Base-by-base conservation (phyloP, 2,888 invertebrate genomes). In the Drosophila mulleri region DNA sequence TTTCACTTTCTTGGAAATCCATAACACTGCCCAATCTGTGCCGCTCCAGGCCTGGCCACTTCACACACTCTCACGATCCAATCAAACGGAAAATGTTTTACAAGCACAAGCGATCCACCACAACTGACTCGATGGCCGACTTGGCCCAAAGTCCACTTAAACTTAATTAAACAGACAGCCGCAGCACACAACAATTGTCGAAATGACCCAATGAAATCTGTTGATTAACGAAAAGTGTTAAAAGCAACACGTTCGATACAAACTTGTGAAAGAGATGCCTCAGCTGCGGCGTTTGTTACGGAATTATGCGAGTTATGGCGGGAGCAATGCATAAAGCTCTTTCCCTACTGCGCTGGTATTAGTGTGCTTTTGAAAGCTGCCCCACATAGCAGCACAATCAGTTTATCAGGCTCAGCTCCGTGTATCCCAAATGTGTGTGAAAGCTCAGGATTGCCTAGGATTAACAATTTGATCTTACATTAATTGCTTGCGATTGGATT, bases 1-100 rank as follows among this genome's bases (percentile, higher is more conserved):
- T 88, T 89, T 85, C 88, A 88, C 89, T 89, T 88, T 84, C 83
- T 66, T 54, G 71, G 75, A 88, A 85, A 80, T 88, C 89, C 82
- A 88, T 85, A 84, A 75, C 61, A 69, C 44, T 45, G 58, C 70
- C 61, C 68, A 64, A 67, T 65, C 65, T 59, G 59, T 62, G 78
- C 52, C 75, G 65, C 66, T 78, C 44, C 59, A 59, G 62, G 64
- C 16, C 18, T 37, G 48, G 60, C 45, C 66, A 80, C 67, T 74
- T 78, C 67, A 68, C 71, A 71, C 64, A 53, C 73, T 78, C 74
- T 67, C 66, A 72, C 75, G 78, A 57, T 78, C 64, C 64, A 67
- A 77, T 80, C 72, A 53, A 64, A 71, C 53, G 60, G 56, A 52
- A 65, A 75, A 61, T 50, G 61, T 37, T 56, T 48, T 64, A 79